Evolutionary conservation across 2,888 invertebrate genomes (phyloP).

Genomic region (Plebejus anna): DNA sequence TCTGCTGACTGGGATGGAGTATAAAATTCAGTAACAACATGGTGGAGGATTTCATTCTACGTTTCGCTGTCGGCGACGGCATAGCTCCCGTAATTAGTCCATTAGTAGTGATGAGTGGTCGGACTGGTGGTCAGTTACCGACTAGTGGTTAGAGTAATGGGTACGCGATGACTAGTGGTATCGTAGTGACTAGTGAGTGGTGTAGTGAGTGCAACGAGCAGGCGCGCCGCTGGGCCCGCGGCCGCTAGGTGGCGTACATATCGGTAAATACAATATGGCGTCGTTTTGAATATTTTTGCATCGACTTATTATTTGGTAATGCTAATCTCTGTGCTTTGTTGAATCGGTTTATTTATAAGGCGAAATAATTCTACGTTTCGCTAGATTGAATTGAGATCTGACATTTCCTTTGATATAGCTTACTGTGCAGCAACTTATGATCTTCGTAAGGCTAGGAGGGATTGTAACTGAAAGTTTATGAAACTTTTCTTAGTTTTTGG

Average conservation of each 20-base stretch:
- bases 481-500: not conserved
- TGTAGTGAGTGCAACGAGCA: slow-evolving; percentile 41
- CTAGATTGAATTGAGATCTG: not conserved
- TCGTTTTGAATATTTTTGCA: slow-evolving; percentile 74
- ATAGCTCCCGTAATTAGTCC: slow-evolving; percentile 74
- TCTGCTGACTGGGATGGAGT: slow-evolving; percentile 79
- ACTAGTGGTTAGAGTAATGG: not conserved
- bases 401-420: not conserved
- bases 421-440: not conserved
- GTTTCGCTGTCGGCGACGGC: slow-evolving; percentile 74
- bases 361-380: not conserved
- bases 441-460: not conserved
- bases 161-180: slow-evolving; percentile 1
- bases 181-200: slow-evolving; percentile 40
- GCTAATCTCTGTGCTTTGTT: slow-evolving; percentile 13
- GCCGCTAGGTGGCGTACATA: slow-evolving; percentile 73
- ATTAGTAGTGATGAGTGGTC: slow-evolving; percentile 30
- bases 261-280: slow-evolving; percentile 61
- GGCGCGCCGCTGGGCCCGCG: slow-evolving; percentile 48
- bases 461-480: not conserved
- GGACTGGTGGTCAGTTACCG: not conserved
- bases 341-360: not conserved
- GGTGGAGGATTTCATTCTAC: slow-evolving; percentile 78
- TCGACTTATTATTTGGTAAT: slow-evolving; percentile 38
- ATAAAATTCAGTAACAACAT: slow-evolving; percentile 81